These are phyloP conservation scores for Microhierax caerulescens DNA, from an alignment of 2,797 vertebrate species.

Conservation along the genomic window DNA sequence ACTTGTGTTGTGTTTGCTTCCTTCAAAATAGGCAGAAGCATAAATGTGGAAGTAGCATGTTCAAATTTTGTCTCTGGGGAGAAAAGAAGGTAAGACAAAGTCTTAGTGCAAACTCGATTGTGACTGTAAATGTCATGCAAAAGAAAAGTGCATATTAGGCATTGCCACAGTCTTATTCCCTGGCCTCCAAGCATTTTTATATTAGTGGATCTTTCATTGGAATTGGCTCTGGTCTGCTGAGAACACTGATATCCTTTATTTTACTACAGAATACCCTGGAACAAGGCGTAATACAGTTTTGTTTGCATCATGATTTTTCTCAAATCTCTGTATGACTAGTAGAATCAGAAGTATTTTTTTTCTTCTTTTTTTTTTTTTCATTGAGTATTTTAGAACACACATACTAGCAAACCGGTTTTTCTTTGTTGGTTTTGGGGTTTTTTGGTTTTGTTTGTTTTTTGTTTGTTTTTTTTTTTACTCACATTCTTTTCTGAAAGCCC, in stretches of 20 bases:
- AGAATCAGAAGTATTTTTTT: neutral
- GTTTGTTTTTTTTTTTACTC: too few relatives aligned
- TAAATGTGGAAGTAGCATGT: neutral
- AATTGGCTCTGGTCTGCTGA: neutral
- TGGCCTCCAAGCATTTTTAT: neutral
- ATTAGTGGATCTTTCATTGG: neutral
- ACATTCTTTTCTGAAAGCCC: neutral
- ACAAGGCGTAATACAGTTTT: neutral
- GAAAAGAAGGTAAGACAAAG: neutral
- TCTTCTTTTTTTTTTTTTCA: neutral
- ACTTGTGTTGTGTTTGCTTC: neutral
- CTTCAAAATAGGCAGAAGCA: neutral
- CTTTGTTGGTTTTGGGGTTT: too few relatives aligned
- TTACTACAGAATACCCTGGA: neutral
- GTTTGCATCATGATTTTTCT: neutral
- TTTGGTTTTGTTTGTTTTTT: too few relatives aligned
- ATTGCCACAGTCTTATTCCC: neutral
- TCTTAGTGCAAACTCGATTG: neutral
- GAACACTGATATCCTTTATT: neutral
- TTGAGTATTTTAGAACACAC: accelerated
- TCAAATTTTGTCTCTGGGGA: neutral
- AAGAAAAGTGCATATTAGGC: neutral
- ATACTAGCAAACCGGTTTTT: neutral
- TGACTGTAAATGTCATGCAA: neutral
- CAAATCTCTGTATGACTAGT: neutral